Evolutionary conservation across 2,888 invertebrate genomes (phyloP).

Genomic region (Melangyna quadrimaculata): DNA sequence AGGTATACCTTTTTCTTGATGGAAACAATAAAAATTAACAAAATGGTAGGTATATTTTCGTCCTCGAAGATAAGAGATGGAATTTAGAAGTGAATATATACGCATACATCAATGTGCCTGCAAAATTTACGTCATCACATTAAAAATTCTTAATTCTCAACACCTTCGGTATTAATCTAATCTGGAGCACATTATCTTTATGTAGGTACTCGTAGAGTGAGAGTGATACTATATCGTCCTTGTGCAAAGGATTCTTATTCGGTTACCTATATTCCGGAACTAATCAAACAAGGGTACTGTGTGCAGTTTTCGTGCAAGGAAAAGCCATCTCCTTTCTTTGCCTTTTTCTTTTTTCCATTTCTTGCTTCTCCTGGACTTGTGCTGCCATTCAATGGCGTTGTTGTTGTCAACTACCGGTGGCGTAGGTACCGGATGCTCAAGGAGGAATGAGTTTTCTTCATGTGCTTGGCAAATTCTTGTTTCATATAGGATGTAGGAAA

Average conservation of each 20-base stretch:
- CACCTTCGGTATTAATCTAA: constrained; percentile 35
- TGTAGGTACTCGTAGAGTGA: background rate
- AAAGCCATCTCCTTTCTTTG: background rate
- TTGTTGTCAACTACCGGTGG: background rate
- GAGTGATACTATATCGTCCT: background rate
- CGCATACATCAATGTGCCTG: background rate
- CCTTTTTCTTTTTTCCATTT: background rate
- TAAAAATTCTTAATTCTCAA: constrained; percentile 8
- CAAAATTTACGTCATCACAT: background rate
- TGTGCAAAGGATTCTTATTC: background rate
- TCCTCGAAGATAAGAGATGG: background rate
- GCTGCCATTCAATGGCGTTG: background rate
- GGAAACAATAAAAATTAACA: constrained; percentile 26
- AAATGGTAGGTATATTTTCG: background rate
- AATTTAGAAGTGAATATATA: background rate
- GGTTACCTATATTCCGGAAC: constrained; percentile 6
- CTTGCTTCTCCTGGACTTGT: background rate
- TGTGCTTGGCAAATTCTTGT: background rate
- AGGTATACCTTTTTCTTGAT: background rate
- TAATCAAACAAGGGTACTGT: constrained; percentile 47
- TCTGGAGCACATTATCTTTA: constrained; percentile 7
- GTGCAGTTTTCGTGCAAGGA: constrained; percentile 26
- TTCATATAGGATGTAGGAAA: background rate
- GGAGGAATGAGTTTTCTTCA: background rate
- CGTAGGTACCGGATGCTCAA: background rate